A percentile compares a stretch with the other conserved stretches of the same genome.
phyloP scores from a whole-genome alignment of 2,113 vertebrate genomes.

The Hippocampus abdominalis region DNA sequence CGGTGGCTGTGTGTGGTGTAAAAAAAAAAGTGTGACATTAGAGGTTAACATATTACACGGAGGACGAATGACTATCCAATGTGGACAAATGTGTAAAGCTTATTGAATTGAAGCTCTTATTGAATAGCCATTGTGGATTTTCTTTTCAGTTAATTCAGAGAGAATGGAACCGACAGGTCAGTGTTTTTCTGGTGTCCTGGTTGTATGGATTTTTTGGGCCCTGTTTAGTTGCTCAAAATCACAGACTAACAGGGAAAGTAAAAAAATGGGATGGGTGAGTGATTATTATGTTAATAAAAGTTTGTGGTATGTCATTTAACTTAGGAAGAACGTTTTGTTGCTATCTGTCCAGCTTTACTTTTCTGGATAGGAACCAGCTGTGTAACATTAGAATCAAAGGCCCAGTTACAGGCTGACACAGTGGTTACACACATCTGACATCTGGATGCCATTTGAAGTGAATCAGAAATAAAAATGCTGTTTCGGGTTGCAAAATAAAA shows the following conservation, averaged over 20 bases:
- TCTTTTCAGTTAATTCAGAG: not conserved
- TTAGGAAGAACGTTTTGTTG: constrained; percentile 23
- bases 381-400: constrained; percentile 15
- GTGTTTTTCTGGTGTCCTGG: not conserved
- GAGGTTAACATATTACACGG: constrained; percentile 58
- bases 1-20: constrained; percentile 49
- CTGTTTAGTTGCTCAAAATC: constrained; percentile 27
- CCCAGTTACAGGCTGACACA: constrained; percentile 13
- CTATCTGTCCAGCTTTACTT: not conserved
- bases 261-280: constrained; percentile 37
- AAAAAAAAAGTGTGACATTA: constrained; percentile 36
- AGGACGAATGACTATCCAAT: constrained; percentile 58
- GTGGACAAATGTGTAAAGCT: constrained; percentile 39
- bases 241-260: constrained; percentile 33
- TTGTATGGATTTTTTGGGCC: constrained; percentile 26
- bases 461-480: constrained; percentile 14
- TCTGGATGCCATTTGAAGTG: constrained; percentile 31
- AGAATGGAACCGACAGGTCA: not conserved
- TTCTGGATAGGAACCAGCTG: constrained; percentile 33
- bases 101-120: too few relatives aligned
- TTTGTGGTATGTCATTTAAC: constrained; percentile 33
- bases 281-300: constrained; percentile 39
- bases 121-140: not conserved
- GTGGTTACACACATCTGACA: constrained; percentile 22
- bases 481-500: not conserved